These are phyloP conservation scores for Sebastes trivittatus DNA, from an alignment of 2,797 vertebrate genomes.

Conservation along the genomic window DNA sequence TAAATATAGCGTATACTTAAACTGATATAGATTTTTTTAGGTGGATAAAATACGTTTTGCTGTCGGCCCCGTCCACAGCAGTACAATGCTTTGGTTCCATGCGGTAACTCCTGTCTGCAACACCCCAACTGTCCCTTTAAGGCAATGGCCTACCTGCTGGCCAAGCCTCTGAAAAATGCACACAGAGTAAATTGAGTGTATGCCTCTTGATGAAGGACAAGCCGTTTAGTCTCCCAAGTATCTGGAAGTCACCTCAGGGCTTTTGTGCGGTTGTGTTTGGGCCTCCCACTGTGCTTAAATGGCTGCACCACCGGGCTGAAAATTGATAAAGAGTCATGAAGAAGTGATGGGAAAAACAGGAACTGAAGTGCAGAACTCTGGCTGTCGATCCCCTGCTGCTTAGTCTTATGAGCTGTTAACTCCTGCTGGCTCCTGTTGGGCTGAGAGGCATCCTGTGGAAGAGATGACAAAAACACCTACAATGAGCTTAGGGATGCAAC, in stretches of 20 bases:
- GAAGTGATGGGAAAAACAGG: slow-evolving; percentile 49
- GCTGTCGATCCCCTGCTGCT: slow-evolving; percentile 45
- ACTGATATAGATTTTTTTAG: too few relatives aligned
- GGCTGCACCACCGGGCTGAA: slow-evolving; percentile 8
- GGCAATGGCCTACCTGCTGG: neutral
- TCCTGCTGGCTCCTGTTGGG: slow-evolving; percentile 59
- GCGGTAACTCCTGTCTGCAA: too few relatives aligned
- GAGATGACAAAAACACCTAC: slow-evolving; percentile 33
- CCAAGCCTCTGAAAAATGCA: neutral
- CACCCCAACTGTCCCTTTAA: too few relatives aligned
- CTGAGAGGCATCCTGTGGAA: slow-evolving; percentile 34
- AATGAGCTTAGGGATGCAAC: slow-evolving; percentile 21
- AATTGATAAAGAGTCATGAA: slow-evolving; percentile 39
- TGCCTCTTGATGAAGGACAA: slow-evolving; percentile 3
- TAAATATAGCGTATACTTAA: too few relatives aligned
- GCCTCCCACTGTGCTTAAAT: slow-evolving; percentile 55
- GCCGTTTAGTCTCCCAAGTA: slow-evolving; percentile 8
- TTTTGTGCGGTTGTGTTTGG: slow-evolving; percentile 31
- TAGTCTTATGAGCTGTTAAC: slow-evolving; percentile 43
- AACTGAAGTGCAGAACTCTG: slow-evolving; percentile 27
- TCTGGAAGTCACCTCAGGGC: slow-evolving; percentile 16
- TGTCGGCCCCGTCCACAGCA: too few relatives aligned
- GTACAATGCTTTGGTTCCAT: too few relatives aligned
- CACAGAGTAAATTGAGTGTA: neutral
- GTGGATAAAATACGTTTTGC: too few relatives aligned